Evolutionary conservation across 2,113 vertebrate genomes (phyloP).

Genomic region (Otis tarda): DNA sequence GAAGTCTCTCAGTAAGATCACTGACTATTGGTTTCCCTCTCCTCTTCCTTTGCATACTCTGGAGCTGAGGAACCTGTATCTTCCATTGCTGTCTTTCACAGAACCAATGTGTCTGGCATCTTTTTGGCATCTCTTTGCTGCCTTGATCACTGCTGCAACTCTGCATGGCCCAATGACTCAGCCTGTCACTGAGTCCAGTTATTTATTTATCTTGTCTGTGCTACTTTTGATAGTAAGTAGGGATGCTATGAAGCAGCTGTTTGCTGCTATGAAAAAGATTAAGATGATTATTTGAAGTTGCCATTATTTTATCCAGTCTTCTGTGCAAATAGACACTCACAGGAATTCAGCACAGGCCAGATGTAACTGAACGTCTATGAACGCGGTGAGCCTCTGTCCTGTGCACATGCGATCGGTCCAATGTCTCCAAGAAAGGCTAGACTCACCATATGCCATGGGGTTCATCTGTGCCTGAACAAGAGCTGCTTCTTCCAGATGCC

Average conservation of each 20-base stretch:
- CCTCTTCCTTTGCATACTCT: not conserved
- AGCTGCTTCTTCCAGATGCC: not conserved
- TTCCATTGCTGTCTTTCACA: not conserved
- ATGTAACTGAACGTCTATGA: not conserved
- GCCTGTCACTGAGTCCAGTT: not conserved
- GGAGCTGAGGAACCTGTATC: not conserved
- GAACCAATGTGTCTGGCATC: not conserved
- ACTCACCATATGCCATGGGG: not conserved
- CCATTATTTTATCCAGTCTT: not conserved
- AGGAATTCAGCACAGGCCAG: not conserved
- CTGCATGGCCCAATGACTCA: not conserved
- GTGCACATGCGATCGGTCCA: not conserved
- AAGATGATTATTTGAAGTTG: not conserved
- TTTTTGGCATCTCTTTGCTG: not conserved
- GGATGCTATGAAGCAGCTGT: not conserved
- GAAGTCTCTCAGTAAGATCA: not conserved
- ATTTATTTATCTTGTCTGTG: not conserved
- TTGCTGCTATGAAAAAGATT: not conserved
- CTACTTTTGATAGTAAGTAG: not conserved
- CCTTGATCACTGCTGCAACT: not conserved
- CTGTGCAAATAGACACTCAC: not conserved
- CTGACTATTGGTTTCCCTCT: not conserved
- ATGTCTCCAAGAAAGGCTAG: not conserved
- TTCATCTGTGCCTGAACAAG: not conserved
- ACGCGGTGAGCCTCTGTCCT: not conserved